Evolutionary conservation across 2,113 vertebrate genomes (phyloP), one percentile per base, ranked within the genome.

Genomic region (Oplegnathus fasciatus): DNA sequence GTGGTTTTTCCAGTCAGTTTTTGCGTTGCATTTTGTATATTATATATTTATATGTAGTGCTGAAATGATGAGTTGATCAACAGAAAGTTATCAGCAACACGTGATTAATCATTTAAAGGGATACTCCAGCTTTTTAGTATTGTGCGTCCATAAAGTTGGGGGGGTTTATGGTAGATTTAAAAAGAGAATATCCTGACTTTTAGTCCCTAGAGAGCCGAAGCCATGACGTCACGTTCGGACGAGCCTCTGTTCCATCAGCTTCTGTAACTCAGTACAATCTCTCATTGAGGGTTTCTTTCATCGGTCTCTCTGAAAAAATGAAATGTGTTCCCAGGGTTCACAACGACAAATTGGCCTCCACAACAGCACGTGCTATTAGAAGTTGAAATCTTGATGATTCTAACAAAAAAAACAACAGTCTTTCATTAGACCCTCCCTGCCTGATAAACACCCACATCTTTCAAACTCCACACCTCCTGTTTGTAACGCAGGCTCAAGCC

Each of bases 401-500:
- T 37, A 3, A 37, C 34, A 37, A 37, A 37, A 37, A 4, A 37
- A 37, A 37, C 34, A 37, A 37, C 3, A 37, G 34, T 28, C 13
- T 61, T 69, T 50, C 55, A n/a, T 37, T 20, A 22, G 66, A 24
- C 20, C 3, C 20, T 30, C n/a, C 54, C 52, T 32, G 26, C 65
- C 50, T 58, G 42, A 34, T 52, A 5, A 52, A 71, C 42, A 28
- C 52, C 17, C 17, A 52, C 61, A 15, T 20, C 52, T 58, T 28
- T 58, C 50, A 20, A 57, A 48, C 50, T 44, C 13, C 54, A 78
- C 77, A n/a, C 20, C 9, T 78, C 20, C 52, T 14, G 60, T 65
- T 55, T 42, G 6, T 46, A 28, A 57, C 48, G 34, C 46, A 11
- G 57, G 48, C 18, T 55, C 20, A 13, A 37, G 42, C 15, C 1